Conservation (phyloP, 2,113 vertebrate genomes). For the Campylorhamphus procurvoides region DNA sequence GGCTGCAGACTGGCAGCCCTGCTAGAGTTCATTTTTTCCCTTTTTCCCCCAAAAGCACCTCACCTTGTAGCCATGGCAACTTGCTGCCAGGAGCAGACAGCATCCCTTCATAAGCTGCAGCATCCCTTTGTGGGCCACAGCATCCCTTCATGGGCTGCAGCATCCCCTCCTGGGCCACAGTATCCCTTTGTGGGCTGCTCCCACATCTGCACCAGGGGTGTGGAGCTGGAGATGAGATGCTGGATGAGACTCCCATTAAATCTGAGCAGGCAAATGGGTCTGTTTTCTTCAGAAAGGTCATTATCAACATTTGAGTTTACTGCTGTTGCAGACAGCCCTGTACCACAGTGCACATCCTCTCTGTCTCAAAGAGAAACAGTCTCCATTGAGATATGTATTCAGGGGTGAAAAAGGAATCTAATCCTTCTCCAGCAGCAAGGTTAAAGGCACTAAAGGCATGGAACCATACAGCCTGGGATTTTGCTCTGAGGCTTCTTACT, state of each 20-base stretch:
- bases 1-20: slow-evolving; percentile 53
- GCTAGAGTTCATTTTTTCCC: slow-evolving; percentile 32
- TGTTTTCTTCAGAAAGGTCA: not conserved
- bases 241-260: not conserved
- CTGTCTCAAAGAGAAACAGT: not conserved
- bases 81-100: slow-evolving; percentile 36
- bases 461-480: not conserved
- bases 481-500: not conserved
- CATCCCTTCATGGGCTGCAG: not conserved
- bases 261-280: not conserved
- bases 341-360: not conserved
- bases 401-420: not conserved
- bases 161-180: not conserved
- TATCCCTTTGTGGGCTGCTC: not conserved
- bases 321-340: not conserved
- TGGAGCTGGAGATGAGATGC: not conserved
- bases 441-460: not conserved
- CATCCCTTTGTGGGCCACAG: not conserved
- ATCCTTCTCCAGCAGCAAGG: not conserved
- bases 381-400: not conserved
- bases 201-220: accelerated
- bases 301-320: not conserved
- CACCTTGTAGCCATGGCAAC: slow-evolving; percentile 75
- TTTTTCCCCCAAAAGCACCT: not conserved
- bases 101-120: not conserved